A percentile compares a stretch with the other conserved stretches of the same genome.
Conservation (phyloP, 1,140 invertebrate genomes). For the Hycleus cichorii region DNA sequence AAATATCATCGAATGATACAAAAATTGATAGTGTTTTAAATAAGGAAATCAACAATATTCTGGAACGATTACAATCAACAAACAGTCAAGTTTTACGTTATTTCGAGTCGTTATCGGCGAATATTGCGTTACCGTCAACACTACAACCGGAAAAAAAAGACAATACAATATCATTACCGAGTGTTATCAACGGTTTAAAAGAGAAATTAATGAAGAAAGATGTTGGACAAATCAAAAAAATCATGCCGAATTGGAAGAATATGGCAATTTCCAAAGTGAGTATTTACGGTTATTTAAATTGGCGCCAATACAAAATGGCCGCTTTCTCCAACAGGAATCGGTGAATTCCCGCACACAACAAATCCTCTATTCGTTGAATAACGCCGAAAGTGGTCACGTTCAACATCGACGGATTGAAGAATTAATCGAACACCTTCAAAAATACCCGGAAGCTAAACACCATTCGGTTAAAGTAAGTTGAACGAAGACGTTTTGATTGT, state of each 20-base stretch:
- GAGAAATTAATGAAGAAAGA: neutral
- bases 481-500: too few relatives aligned
- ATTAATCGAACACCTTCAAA: constrained; percentile 59
- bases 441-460: constrained; percentile 64
- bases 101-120: neutral
- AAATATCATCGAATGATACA: constrained; percentile 42
- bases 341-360: constrained; percentile 1
- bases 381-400: neutral
- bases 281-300: neutral
- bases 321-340: neutral
- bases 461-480: constrained; percentile 57
- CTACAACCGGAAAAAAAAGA: neutral
- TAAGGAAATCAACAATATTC: constrained; percentile 46
- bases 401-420: constrained; percentile 47
- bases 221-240: neutral
- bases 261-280: neutral
- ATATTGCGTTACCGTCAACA: neutral
- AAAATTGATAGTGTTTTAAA: constrained; percentile 43
- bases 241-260: constrained; percentile 3
- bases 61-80: constrained; percentile 44
- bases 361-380: neutral
- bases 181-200: neutral
- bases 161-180: too few relatives aligned
- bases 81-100: constrained; percentile 16
- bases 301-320: neutral